Base-by-base conservation (phyloP, 2,113 vertebrate genomes). In the Otus sunia region DNA sequence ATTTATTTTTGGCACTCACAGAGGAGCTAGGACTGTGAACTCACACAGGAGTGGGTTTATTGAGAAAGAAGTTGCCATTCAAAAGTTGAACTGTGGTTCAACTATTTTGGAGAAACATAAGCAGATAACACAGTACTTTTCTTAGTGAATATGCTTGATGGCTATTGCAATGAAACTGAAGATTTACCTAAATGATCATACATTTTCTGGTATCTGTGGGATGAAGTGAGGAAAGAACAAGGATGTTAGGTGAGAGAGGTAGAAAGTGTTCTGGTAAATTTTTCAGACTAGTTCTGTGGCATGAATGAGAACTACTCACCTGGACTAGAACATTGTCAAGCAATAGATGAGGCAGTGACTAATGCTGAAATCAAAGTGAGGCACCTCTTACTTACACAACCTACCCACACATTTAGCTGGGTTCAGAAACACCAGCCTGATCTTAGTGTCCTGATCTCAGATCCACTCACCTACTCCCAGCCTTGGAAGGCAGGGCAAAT, bases 31-130 rank as follows among this genome's bases (percentile, higher is more conserved):
- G 87, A 91, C 90, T 85, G 53, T 95, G 85, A 95, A 96, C 94
- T 78, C 81, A 88, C 92, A 94, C 90, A 96, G 67, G 96, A 96
- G 96, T 95, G 96, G 93, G 94, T 95, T 96, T 97, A 95, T 93
- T 97, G 94, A 97, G 94, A 97, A 96, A 95, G 87, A 93, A 87
- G 92, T 94, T 97, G 96, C 94, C 96, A 94, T 94, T 96, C 96
- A 97, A 96, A 96, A 82, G 84, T 45, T 96, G 93, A 97, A 96
- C 96, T 63, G 15, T 75, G 74, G 94, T 93, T 96, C 93, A 96
- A 68, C 87, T 95, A 85, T 90, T 97, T 91, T 87, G 27, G 73
- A 96, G 76, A 94, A 83, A 86, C 50, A 69, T 66, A 92, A 88
- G 88, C 59, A 77, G 84, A 91, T 86, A 92, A 91, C 74, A 71